These are phyloP conservation scores for Drosophila siamana DNA, from an alignment of 2,888 invertebrate genomes.

Conservation along the genomic window DNA sequence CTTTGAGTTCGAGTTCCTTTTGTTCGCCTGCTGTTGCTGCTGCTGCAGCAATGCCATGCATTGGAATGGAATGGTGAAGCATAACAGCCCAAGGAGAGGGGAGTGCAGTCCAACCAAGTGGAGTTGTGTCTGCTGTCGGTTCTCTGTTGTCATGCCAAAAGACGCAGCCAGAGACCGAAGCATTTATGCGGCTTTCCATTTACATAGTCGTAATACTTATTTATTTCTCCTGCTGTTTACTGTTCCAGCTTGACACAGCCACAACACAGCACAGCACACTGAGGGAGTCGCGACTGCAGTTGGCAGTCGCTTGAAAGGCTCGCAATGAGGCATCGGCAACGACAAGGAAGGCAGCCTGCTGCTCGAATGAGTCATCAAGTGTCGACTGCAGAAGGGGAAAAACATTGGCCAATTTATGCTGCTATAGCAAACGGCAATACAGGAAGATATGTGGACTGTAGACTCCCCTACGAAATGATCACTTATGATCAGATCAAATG, in stretches of 20 bases:
- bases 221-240: slow-evolving; percentile 45
- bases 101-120: slow-evolving; percentile 29
- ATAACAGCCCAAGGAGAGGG: slow-evolving; percentile 1
- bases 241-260: slow-evolving; percentile 11
- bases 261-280: slow-evolving; percentile 7
- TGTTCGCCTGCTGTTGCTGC: slow-evolving; percentile 45
- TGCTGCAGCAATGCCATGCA: background rate
- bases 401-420: slow-evolving; percentile 13
- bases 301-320: slow-evolving; percentile 7
- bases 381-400: background rate
- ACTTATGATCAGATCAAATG: too few species aligned
- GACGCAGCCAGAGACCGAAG: slow-evolving; percentile 6
- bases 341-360: background rate
- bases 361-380: slow-evolving; percentile 29
- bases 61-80: background rate
- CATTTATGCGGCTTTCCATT: slow-evolving; percentile 78
- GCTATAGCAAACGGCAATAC: background rate
- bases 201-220: slow-evolving; percentile 66
- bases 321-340: background rate
- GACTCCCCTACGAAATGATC: too few species aligned
- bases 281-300: slow-evolving; percentile 17
- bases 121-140: slow-evolving; percentile 41
- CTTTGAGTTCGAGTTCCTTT: slow-evolving; percentile 64
- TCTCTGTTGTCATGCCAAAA: slow-evolving; percentile 57
- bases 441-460: background rate